Percentiles rank a stretch among this genome's conserved stretches.
phyloP scores from a whole-genome alignment of 1,140 invertebrate genomes.

The Sesamia nonagrioides region DNA sequence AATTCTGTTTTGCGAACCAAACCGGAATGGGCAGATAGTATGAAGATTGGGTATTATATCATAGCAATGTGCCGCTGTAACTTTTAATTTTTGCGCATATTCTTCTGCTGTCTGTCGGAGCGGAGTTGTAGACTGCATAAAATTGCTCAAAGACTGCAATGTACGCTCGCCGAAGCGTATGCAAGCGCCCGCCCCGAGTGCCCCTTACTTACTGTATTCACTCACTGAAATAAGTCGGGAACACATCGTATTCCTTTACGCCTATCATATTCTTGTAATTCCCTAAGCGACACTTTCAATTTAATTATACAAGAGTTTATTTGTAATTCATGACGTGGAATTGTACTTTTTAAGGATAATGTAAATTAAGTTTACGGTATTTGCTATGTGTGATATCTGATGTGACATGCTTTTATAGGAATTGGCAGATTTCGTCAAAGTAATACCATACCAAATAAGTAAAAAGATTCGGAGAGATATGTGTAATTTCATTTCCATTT shows the following conservation, averaged over 20 bases:
- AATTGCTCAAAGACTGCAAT: conserved; percentile 52
- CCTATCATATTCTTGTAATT: conserved; percentile 19
- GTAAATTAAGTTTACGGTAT: too few species aligned
- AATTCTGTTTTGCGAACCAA: conserved; percentile 25
- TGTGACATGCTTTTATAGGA: too few species aligned
- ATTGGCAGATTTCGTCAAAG: too few species aligned
- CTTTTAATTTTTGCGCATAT: conserved; percentile 20
- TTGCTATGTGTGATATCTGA: too few species aligned
- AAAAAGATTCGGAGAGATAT: too few species aligned
- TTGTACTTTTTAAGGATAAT: too few species aligned
- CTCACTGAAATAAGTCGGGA: conserved; percentile 38
- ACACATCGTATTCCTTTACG: conserved; percentile 41
- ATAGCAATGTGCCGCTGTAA: conserved; percentile 30
- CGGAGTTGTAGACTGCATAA: conserved; percentile 46
- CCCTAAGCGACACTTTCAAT: conserved; percentile 11
- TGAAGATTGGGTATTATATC: conserved; percentile 17
- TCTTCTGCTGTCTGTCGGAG: conserved; percentile 24
- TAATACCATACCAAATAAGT: too few species aligned
- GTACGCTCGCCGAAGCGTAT: conserved; percentile 45
- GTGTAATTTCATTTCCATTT: too few species aligned
- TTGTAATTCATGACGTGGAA: background rate
- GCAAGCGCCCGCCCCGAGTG: conserved; percentile 39
- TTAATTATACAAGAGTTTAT: conserved; percentile 7
- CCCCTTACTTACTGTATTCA: conserved; percentile 47
- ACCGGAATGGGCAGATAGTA: conserved; percentile 11